Conservation (phyloP, 92 coral and sea anemone genomes). For the Desmophyllum pertusum region DNA sequence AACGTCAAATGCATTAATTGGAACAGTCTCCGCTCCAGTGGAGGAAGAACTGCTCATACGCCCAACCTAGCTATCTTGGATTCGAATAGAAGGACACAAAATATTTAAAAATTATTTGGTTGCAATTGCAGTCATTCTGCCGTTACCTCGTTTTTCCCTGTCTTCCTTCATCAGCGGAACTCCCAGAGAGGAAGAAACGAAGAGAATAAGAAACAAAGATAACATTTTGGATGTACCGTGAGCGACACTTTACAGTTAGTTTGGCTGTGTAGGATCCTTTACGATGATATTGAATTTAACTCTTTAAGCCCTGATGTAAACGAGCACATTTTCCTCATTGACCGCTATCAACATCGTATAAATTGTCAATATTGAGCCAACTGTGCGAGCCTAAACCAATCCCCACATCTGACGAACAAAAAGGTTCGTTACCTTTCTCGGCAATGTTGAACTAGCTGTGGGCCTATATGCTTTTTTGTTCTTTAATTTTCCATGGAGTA, state of each 20-base stretch:
- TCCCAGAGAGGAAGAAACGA: conserved; percentile 12
- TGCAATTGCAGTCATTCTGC: not conserved
- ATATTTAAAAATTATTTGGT: not conserved
- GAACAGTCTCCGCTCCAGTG: not conserved
- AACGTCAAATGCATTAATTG: not conserved
- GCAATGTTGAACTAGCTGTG: conserved; percentile 21
- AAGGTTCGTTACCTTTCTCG: not conserved
- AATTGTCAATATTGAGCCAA: conserved; percentile 11
- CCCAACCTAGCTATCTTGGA: not conserved
- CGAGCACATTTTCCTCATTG: not conserved
- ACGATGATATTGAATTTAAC: not conserved
- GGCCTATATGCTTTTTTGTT: not conserved
- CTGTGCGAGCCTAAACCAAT: not conserved
- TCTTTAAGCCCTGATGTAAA: too few relatives aligned
- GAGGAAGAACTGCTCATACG: not conserved
- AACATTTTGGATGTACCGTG: conserved; percentile 1
- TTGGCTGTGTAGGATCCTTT: not conserved
- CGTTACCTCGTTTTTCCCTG: conserved; percentile 24
- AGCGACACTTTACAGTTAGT: not conserved
- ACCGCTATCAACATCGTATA: too few relatives aligned
- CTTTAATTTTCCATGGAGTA: not conserved
- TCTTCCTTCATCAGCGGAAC: conserved; percentile 12
- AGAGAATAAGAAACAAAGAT: not conserved
- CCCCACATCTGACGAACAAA: not conserved
- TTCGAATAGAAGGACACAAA: not conserved